Base-by-base conservation (phyloP, 2,113 vertebrate genomes). In the Seriola dumerili region DNA sequence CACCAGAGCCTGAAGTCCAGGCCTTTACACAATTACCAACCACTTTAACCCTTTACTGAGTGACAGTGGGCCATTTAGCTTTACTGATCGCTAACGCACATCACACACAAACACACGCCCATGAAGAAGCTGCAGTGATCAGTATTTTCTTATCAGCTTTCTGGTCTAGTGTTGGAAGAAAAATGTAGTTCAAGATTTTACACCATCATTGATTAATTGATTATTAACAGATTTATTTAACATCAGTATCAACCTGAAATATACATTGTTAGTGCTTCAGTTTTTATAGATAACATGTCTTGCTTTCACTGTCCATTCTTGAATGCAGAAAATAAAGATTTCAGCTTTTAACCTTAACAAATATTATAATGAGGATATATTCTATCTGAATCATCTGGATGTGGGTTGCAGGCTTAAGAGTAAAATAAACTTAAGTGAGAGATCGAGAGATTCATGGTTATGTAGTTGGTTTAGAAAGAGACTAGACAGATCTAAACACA, bases 21-120 rank as follows among this genome's bases (percentile, higher is more conserved):
- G n/a, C 69, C 73, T 84, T 84, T 81, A 70, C 55, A 77, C 83
- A 83, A 88, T 88, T 85, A 86, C 32, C 65, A 84, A 81, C 80
- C 74, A 78, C 85, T 90, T 86, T 73, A 84, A 84, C 72, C 75
- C 55, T 72, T 77, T 80, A 78, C 57, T 81, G 77, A 88, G 75
- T 86, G 83, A 86, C 73, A 85, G 68, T 72, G n/a, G 66, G 79
- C 73, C 75, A 58, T 82, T 87, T 80, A 59, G 77, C 77, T 88
- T 82, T 65, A 64, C 64, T 85, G 65, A 81, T 64, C 65, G 67
- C 52, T 36, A 64, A 73, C 72, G 44, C 36, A 78, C 59, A 66
- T 50, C 48, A 14, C 72, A 44, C 10, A n/a, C 40, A 3, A 42
- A 68, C 55, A 66, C 48, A 19, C 36, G 65, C 14, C 12, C 29